A percentile compares a stretch with the other conserved stretches of the same genome.
Evolutionary conservation across 2,888 invertebrate genomes (phyloP).

Genomic region (Monopis laevigella): DNA sequence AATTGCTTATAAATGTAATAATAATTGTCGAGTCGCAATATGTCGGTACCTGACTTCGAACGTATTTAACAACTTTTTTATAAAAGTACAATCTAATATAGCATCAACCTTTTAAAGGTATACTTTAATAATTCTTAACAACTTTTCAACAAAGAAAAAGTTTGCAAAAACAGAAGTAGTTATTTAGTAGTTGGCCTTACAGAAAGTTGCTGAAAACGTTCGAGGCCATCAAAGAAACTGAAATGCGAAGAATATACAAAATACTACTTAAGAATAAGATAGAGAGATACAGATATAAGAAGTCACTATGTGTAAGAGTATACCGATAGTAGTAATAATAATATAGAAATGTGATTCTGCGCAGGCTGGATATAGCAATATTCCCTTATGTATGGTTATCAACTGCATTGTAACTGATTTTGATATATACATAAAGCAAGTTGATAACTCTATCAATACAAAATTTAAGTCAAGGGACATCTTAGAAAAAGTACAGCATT

Average conservation of each 20-base stretch:
- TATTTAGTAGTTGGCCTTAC: slow-evolving; percentile 50
- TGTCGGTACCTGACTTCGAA: too few relatives aligned
- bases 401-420: too few relatives aligned
- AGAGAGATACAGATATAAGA: slow-evolving; percentile 49
- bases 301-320: slow-evolving; percentile 51
- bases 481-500: slow-evolving; percentile 24
- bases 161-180: too few relatives aligned
- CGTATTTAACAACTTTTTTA: too few relatives aligned
- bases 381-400: too few relatives aligned
- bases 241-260: slow-evolving; percentile 58
- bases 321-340: slow-evolving; percentile 38
- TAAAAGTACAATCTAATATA: too few relatives aligned
- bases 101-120: too few relatives aligned
- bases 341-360: background rate
- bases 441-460: slow-evolving; percentile 16
- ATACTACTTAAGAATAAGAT: slow-evolving; percentile 38
- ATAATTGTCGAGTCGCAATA: too few relatives aligned
- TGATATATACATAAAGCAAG: too few relatives aligned
- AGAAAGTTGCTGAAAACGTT: slow-evolving; percentile 25
- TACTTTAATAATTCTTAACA: too few relatives aligned
- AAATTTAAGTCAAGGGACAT: slow-evolving; percentile 30
- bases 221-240: slow-evolving; percentile 28
- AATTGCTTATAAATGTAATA: too few relatives aligned
- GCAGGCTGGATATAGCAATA: slow-evolving; percentile 42
- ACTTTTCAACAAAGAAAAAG: too few relatives aligned